These are phyloP conservation scores for Xanthorhoe designata DNA, from an alignment of 2,888 invertebrate species.

Conservation along the genomic window DNA sequence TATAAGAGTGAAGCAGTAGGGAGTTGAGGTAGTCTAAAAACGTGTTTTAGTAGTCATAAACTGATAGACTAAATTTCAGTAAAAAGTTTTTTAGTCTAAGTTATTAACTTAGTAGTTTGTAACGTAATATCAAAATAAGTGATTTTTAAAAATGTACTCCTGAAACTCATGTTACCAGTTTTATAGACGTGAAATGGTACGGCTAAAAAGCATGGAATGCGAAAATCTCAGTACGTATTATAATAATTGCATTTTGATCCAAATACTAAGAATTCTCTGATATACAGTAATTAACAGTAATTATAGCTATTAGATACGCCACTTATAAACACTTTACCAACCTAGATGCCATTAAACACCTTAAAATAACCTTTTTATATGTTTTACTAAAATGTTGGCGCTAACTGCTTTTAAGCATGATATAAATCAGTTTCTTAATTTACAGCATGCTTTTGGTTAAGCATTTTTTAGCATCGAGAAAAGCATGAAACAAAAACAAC, in stretches of 20 bases:
- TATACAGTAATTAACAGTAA: slow-evolving; percentile 72
- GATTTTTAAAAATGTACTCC: not conserved
- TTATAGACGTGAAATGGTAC: not conserved
- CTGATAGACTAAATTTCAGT: too few relatives aligned
- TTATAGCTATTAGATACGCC: slow-evolving; percentile 76
- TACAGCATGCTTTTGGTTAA: not conserved
- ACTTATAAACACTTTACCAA: slow-evolving; percentile 42
- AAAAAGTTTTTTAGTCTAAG: too few relatives aligned
- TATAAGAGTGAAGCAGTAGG: not conserved
- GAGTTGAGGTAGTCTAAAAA: too few relatives aligned
- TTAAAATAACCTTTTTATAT: slow-evolving; percentile 20
- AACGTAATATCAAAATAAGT: not conserved
- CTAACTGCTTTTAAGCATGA: slow-evolving; percentile 14
- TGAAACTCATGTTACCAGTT: too few relatives aligned
- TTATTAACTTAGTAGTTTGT: too few relatives aligned
- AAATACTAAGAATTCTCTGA: slow-evolving; percentile 47
- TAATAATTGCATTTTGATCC: slow-evolving; percentile 10
- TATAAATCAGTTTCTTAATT: slow-evolving; percentile 6
- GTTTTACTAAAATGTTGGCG: slow-evolving; percentile 15
- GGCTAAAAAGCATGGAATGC: slow-evolving; percentile 12
- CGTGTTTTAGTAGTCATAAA: too few relatives aligned
- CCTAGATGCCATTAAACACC: slow-evolving; percentile 17
- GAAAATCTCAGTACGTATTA: not conserved
- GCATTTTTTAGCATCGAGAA: not conserved
- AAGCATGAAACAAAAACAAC: too few relatives aligned